Evolutionary conservation across 2,797 vertebrate species (phyloP).

Genomic region (Glossophaga mutica): DNA sequence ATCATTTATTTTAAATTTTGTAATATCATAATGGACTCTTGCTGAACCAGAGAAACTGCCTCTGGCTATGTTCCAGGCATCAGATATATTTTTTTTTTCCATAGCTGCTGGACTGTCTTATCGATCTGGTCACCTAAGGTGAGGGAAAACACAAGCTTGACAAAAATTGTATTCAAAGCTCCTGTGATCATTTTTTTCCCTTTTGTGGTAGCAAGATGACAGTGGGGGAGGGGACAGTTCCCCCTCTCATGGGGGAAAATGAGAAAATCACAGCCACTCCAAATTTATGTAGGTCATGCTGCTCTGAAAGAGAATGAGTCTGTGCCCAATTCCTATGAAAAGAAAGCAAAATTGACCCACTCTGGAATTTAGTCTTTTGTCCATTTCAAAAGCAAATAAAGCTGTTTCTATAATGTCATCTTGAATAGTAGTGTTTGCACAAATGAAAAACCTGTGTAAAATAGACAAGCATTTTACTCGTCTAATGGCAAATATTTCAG

Average conservation of each 20-base stretch:
- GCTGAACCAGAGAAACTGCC: constrained; percentile 47
- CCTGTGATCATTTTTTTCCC: constrained; percentile 57
- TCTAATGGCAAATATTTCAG: neutral
- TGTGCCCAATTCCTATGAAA: constrained; percentile 4
- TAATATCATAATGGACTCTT: constrained; percentile 36
- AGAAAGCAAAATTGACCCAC: constrained; percentile 20
- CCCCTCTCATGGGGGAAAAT: constrained; percentile 27
- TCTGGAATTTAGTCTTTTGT: constrained; percentile 40
- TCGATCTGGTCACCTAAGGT: constrained; percentile 73
- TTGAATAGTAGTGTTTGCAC: neutral
- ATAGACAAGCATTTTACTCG: neutral
- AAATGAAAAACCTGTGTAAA: neutral
- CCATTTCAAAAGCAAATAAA: constrained; percentile 36
- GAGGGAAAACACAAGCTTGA: constrained; percentile 59
- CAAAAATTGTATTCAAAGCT: constrained; percentile 68
- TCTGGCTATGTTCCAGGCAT: constrained; percentile 60
- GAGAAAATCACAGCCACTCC: constrained; percentile 55
- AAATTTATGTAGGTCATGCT: constrained; percentile 56
- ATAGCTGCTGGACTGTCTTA: constrained; percentile 51
- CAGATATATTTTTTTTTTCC: constrained; percentile 41
- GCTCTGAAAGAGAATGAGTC: neutral
- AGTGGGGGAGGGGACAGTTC: neutral
- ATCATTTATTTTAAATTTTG: constrained; percentile 43
- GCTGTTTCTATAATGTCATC: neutral
- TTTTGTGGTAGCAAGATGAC: constrained; percentile 25